These are phyloP conservation scores for Aspiorhynchus laticeps DNA, from an alignment of 2,113 vertebrate genomes.

Conservation along the genomic window DNA sequence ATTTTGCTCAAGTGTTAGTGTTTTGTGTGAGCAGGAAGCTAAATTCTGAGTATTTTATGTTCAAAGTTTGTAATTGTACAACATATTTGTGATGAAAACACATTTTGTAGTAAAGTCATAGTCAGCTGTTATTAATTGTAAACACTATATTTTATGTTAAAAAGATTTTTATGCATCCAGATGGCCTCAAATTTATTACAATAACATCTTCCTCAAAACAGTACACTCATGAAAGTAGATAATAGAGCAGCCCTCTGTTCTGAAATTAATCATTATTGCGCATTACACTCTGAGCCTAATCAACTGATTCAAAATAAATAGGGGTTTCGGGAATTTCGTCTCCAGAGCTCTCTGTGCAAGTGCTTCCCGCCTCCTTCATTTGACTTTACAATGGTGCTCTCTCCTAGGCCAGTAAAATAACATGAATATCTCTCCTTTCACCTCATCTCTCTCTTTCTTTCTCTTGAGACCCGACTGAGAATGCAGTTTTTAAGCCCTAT, in stretches of 20 bases:
- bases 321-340: not conserved
- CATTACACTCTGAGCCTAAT: constrained; percentile 23
- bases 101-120: constrained; percentile 14
- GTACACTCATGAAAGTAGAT: constrained; percentile 15
- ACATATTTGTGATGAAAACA: not conserved
- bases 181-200: constrained; percentile 30
- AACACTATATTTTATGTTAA: constrained; percentile 28
- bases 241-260: constrained; percentile 28
- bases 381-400: constrained; percentile 11
- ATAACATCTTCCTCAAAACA: constrained; percentile 11
- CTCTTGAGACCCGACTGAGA: not conserved
- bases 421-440: not conserved
- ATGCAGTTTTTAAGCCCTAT: constrained; percentile 15
- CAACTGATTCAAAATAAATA: constrained; percentile 21
- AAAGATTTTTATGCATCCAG: constrained; percentile 17
- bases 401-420: constrained; percentile 3
- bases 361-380: constrained; percentile 1
- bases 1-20: not conserved
- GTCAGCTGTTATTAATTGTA: not conserved
- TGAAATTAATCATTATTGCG: constrained; percentile 28
- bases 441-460: not conserved
- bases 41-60: not conserved
- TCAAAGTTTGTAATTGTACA: not conserved
- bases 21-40: not conserved
- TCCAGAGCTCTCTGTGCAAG: constrained; percentile 1